These are phyloP conservation scores for Cirrhinus molitorella DNA, from an alignment of 2,797 vertebrate species.

Conservation along the genomic window DNA sequence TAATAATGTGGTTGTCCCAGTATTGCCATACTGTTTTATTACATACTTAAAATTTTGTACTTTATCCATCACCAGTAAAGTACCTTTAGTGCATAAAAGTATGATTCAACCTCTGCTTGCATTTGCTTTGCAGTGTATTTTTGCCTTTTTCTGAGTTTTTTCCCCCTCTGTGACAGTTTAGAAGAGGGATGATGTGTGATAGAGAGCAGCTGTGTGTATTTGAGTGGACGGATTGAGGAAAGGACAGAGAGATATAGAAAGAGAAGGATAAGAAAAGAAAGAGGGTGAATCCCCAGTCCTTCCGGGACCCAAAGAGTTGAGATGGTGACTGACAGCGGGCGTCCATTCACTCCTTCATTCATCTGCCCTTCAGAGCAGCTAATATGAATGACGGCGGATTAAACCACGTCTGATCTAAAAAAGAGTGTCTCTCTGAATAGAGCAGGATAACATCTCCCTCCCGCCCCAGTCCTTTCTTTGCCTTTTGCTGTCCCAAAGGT, in stretches of 20 bases:
- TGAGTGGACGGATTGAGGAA: constrained; percentile 16
- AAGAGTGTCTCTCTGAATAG: constrained; percentile 41
- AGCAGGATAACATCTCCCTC: constrained; percentile 53
- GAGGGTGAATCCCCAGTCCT: constrained; percentile 47
- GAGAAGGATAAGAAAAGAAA: constrained; percentile 13
- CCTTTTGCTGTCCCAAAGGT: constrained; percentile 53
- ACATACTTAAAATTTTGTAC: neutral
- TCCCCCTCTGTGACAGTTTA: neutral
- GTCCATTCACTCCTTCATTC: constrained; percentile 55
- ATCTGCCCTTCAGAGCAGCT: constrained; percentile 43
- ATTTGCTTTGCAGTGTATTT: too few relatives aligned
- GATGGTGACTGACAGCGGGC: constrained; percentile 47
- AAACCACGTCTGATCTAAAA: constrained; percentile 55
- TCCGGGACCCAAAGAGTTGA: constrained; percentile 50
- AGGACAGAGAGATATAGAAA: constrained; percentile 23
- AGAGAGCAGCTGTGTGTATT: constrained; percentile 52
- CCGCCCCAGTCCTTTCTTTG: constrained; percentile 31
- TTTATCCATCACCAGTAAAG: neutral
- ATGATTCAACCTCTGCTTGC: too few relatives aligned
- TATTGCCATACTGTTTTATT: neutral
- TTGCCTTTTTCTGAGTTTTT: neutral
- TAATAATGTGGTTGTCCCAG: neutral
- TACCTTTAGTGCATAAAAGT: neutral
- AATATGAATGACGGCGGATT: constrained; percentile 57
- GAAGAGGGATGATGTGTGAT: constrained; percentile 25